Evolutionary conservation across 2,797 vertebrate genomes (phyloP), one percentile per base, ranked within the genome.

Genomic region (Hipposideros larvatus): DNA sequence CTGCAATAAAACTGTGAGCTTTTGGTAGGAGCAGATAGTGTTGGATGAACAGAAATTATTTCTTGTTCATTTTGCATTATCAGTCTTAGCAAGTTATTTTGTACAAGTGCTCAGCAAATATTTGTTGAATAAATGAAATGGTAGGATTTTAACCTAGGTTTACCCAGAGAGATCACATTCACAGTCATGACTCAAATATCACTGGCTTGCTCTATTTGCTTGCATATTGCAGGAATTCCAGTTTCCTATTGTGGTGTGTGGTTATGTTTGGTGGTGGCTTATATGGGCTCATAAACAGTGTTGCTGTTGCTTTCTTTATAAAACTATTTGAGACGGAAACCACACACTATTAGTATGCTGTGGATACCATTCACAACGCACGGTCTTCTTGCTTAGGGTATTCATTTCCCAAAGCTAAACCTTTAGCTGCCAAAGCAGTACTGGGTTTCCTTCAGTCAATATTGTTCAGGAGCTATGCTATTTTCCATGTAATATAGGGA

Each of bases 91-190:
- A 59, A 89, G 14, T 48, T 93, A 37, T 79, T 95, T 85, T 63
- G 55, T 24, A 14, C 57, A 37, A 48, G 0, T 4, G 5, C 2
- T 83, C 10, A 73, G 24, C 37, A 92, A 68, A 73, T 86, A 2
- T 91, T 93, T 71, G 18, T 66, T 91, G 18, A 74, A 51, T 74
- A 79, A 55, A 66, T 48, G 22, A 87, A 92, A 63, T 55, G 22
- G 28, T 93, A 79, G 70, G 46, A 74, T 70, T 73, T 83, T 87
- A 97, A 83, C 43, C 15, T 70, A n/a, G 15, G 63, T 71, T 71
- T 90, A 4, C 31, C 18, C 53, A 61, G 18, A 10, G 59, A 59
- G 22, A 41, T 46, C 18, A 28, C 28, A 65, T 41, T 90, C 46
- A 70, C 16, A 70, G 6, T 63, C 26, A 90, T 63, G 63, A 66